Evolutionary conservation across 1,140 invertebrate species (phyloP).

Genomic region (Drosophila novamexicana): DNA sequence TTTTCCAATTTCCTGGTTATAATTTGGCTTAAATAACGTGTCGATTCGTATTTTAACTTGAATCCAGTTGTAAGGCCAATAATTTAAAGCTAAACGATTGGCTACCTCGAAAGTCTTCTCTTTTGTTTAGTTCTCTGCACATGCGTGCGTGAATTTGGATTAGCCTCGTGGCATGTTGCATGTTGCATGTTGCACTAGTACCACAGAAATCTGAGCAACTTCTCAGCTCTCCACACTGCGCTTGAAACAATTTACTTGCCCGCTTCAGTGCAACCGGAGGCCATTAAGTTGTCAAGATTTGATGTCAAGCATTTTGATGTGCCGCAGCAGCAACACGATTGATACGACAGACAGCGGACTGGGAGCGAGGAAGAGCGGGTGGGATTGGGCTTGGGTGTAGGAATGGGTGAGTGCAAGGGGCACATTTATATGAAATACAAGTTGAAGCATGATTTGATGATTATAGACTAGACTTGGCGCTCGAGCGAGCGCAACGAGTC

Average conservation of each 20-base stretch:
- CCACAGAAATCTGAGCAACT: neutral
- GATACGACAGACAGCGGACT: slow-evolving; percentile 33
- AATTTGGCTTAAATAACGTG: too few relatives aligned
- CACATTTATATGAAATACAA: slow-evolving; percentile 38
- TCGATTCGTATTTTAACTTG: too few relatives aligned
- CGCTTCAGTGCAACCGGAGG: slow-evolving; percentile 43
- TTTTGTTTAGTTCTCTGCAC: too few relatives aligned
- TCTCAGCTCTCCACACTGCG: neutral
- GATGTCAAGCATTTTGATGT: slow-evolving; percentile 73
- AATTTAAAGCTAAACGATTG: too few relatives aligned
- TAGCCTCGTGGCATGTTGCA: neutral
- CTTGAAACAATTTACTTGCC: slow-evolving; percentile 14
- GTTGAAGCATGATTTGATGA: slow-evolving; percentile 74
- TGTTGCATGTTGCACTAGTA: slow-evolving; percentile 3
- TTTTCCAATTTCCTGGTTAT: too few relatives aligned
- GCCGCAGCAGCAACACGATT: slow-evolving; percentile 51
- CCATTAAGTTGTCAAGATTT: slow-evolving; percentile 74
- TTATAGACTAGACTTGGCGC: slow-evolving; percentile 81
- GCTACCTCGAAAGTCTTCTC: too few relatives aligned
- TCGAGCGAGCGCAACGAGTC: slow-evolving; percentile 67
- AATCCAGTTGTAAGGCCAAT: neutral
- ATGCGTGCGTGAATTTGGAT: too few relatives aligned
- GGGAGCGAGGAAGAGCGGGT: neutral
- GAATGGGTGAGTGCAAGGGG: too few relatives aligned
- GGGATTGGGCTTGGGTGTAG: too few relatives aligned